These are phyloP conservation scores for Mythimna albipuncta DNA, from an alignment of 2,888 invertebrate species.

Conservation along the genomic window DNA sequence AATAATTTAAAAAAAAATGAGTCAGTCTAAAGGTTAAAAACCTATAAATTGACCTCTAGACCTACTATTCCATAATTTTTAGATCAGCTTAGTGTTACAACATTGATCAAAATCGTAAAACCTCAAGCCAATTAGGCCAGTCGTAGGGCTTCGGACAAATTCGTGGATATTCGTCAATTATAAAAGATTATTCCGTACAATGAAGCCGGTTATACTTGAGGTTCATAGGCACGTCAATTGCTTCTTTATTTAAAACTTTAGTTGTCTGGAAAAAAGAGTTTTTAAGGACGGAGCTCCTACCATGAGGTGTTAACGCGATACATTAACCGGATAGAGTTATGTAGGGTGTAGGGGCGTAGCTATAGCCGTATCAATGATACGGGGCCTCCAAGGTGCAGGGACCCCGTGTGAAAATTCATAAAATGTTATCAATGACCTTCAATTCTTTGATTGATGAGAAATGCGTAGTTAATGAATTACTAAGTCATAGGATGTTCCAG, in stretches of 20 bases:
- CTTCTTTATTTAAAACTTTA: constrained; percentile 14
- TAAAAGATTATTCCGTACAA: constrained; percentile 57
- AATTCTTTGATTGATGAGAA: too few species aligned
- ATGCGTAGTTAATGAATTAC: too few species aligned
- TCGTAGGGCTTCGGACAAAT: constrained; percentile 60
- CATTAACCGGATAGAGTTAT: too few species aligned
- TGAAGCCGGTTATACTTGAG: constrained; percentile 53
- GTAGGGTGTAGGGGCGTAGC: too few species aligned
- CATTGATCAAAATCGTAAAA: constrained; percentile 51
- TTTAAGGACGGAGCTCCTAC: too few species aligned
- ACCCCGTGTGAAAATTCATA: too few species aligned
- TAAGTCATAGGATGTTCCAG: too few species aligned
- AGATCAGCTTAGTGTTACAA: constrained; percentile 38
- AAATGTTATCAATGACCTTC: too few species aligned
- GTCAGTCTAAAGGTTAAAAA: not conserved
- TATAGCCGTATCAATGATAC: too few species aligned
- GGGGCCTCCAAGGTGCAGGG: too few species aligned
- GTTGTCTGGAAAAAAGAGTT: not conserved
- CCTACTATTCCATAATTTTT: constrained; percentile 9
- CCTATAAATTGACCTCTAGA: constrained; percentile 22
- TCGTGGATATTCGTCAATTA: constrained; percentile 53
- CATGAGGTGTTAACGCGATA: too few species aligned
- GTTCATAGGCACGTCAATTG: constrained; percentile 20
- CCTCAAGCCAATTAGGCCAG: constrained; percentile 54
- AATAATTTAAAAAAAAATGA: too few species aligned